Evolutionary conservation across 2,888 invertebrate species (phyloP).

Genomic region (Drosophila recens): DNA sequence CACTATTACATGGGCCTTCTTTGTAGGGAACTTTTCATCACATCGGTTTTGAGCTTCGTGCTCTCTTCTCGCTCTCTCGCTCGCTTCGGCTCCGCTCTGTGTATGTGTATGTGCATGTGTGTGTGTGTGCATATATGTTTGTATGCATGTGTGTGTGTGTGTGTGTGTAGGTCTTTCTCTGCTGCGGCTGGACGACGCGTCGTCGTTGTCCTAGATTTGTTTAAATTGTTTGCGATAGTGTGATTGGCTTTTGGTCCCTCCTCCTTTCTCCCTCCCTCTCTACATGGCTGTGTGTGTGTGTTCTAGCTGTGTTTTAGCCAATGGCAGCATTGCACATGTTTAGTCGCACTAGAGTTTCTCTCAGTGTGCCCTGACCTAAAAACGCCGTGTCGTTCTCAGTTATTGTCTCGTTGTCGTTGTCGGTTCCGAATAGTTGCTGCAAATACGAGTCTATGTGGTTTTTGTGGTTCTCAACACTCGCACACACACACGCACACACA

Average conservation of each 20-base stretch:
- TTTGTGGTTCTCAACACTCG: slow-evolving; percentile 50
- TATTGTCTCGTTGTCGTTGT: slow-evolving; percentile 36
- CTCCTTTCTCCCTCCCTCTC: slow-evolving; percentile 23
- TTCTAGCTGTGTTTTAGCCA: slow-evolving; percentile 74
- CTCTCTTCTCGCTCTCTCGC: slow-evolving; percentile 35
- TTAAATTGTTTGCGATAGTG: slow-evolving; percentile 85
- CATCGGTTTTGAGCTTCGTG: slow-evolving; percentile 30
- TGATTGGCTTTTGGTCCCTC: slow-evolving; percentile 83
- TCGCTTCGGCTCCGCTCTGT: slow-evolving; percentile 32
- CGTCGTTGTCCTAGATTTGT: slow-evolving; percentile 84
- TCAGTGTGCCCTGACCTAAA: slow-evolving; percentile 64
- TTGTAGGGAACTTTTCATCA: slow-evolving; percentile 23
- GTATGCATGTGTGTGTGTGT: slow-evolving; percentile 20
- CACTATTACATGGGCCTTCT: slow-evolving; percentile 23
- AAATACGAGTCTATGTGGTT: slow-evolving; percentile 54
- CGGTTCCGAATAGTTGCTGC: slow-evolving; percentile 72
- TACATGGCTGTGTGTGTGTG: slow-evolving; percentile 49
- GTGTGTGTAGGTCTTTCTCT: slow-evolving; percentile 66
- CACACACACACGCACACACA: slow-evolving; percentile 32
- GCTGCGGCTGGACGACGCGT: slow-evolving; percentile 52
- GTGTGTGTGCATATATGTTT: slow-evolving; percentile 31
- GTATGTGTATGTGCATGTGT: slow-evolving; percentile 27
- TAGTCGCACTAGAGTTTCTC: slow-evolving; percentile 68
- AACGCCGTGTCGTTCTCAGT: slow-evolving; percentile 66
- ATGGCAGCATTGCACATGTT: slow-evolving; percentile 80